phyloP scores from a whole-genome alignment of 2,113 vertebrate species.

The Silurus glanis region DNA sequence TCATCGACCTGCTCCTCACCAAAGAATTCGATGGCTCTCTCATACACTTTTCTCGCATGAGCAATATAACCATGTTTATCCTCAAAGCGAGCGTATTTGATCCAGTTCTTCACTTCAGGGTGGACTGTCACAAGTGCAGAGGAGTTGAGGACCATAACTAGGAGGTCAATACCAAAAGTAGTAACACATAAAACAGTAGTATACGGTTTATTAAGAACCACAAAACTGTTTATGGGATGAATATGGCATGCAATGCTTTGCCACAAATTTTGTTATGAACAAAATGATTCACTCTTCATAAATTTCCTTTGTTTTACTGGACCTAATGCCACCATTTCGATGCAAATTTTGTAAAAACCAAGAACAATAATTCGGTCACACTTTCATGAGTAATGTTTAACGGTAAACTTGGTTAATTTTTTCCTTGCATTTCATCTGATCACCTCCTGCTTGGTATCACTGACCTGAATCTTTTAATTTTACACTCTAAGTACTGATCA shows the following conservation, averaged over 20 bases:
- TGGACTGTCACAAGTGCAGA: conserved; percentile 88
- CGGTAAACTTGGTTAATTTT: no score
- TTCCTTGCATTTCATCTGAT: no score
- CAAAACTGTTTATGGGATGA: background rate
- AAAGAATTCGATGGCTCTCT: conserved; percentile 92
- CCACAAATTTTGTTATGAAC: background rate
- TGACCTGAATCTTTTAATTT: background rate
- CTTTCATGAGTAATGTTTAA: no score
- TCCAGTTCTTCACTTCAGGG: conserved; percentile 97
- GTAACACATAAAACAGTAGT: background rate
- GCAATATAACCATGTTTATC: conserved; percentile 92
- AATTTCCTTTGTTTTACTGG: no score
- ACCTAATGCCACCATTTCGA: no score
- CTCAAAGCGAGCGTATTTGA: conserved; percentile 96
- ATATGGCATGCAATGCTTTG: background rate
- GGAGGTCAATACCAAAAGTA: background rate
- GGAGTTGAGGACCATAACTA: conserved; percentile 70
- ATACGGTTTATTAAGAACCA: background rate
- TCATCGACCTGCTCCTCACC: conserved; percentile 91
- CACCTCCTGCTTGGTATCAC: no score
- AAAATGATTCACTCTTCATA: background rate
- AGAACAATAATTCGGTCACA: no score
- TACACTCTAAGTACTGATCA: no score
- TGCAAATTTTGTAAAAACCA: no score
- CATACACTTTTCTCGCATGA: conserved; percentile 87